Base-by-base conservation (phyloP, 2,888 invertebrate genomes). In the Diaprepes abbreviatus region DNA sequence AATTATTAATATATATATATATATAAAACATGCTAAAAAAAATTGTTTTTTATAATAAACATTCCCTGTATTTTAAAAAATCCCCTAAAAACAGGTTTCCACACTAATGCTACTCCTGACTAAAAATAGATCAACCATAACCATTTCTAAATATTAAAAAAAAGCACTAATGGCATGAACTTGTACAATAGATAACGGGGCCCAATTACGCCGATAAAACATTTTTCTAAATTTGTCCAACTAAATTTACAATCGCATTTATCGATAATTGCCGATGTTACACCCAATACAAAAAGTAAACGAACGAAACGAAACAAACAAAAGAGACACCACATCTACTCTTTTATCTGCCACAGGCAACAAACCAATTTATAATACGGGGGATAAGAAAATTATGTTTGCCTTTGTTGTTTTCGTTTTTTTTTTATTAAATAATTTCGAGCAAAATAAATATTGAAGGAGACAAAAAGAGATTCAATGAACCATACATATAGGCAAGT, bases 331-430 rank as follows among this genome's bases (percentile, higher is more conserved):
- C 45, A 45, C 28, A 50, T 50, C 38, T n/a, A 38, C 38, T 16
- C 28, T 28, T 24, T 16, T 28, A 7, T 28, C 28, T 50, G 48
- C 48, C 48, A 28, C 24, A 50, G 28, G 48, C 28, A 50, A 50
- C n/a, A 50, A 50, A 28, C 48, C n/a, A 50, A 50, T 50, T 50
- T 50, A 50, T 16, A 50, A 28, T 50, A 50, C 48, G 21, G 48
- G 28, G 24, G 7, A 9, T 33, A 9, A 33, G 10, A 33, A 33
- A 5, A 33, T 33, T 9, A 33, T 33, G 33, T 33, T 10, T 33
- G 9, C 10, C 7, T 2, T 10, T 33, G 10, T 9, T 6, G 5
- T 33, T 33, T 33, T 33, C 33, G 9, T 33, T 33, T 33, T 33
- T 6, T 7, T 33, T 33, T 33, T 1, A 10, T 6, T n/a, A n/a